Evolutionary conservation across 2,113 vertebrate species (phyloP), one percentile per base, ranked within the genome.

Genomic region (zebrafish (Danio rerio)): DNA sequence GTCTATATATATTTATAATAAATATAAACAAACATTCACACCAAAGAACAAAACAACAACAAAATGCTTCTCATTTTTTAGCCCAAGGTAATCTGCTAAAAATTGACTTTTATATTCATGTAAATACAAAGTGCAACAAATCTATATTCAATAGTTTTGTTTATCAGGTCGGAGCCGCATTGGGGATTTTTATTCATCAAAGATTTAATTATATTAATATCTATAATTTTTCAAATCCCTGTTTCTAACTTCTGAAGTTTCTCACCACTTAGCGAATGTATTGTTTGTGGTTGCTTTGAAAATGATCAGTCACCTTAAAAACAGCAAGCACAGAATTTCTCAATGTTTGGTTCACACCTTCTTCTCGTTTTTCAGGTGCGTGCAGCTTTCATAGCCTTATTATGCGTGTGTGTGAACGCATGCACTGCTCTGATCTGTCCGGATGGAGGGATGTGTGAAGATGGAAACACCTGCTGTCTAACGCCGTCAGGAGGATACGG

Each of bases 401-500:
- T 85, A 20, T 75, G 82, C 74, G 47, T 81, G 13, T 15, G 52
- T 66, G n/a, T 94, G 77, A 84, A 86, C 59, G 85, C 91, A 73
- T 88, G 90, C 80, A 7, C 81, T 0, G 92, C 92, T 0, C 79
- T 93, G 56, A 47, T 92, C 11, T 97, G 96, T 75, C 95, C 95
- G 0, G 94, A 95, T 21, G 91, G 89, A 18, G 86, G 31, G 21
- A 86, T 81, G 15, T 97, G 96, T 83, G 88, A 87, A 0, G 91
- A 94, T 18, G 86, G 52, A 0, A 88, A 92, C 59, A 95, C 95
- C 80, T 97, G 96, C 91, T 97, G 96, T 81, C 70, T 87, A 85
- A 90, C 91, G 11, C 53, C 81, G 0, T 40, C 2, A 2, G 92
- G 92, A 10, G 83, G 84, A 8, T 96, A 94, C 16, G 91, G 93